Conservation (phyloP, 1,140 invertebrate genomes). For the Drosophila malerkotliana region DNA sequence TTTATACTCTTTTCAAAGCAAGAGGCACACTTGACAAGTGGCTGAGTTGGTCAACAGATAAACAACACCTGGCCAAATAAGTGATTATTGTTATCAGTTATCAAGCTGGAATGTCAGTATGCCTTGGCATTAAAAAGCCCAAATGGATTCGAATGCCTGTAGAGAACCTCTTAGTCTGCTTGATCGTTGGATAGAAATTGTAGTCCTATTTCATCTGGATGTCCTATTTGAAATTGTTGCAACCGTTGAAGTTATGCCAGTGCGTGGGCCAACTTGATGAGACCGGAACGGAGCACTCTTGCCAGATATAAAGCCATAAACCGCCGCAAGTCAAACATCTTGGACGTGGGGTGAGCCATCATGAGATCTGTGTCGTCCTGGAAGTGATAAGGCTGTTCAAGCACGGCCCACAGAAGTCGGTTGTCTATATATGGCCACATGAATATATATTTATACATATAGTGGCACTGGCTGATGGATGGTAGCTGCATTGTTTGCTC, state of each 20-base stretch:
- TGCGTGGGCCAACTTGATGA: slow-evolving; percentile 49
- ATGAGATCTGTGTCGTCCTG: slow-evolving; percentile 45
- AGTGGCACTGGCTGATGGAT: slow-evolving; percentile 57
- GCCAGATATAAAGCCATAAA: slow-evolving; percentile 33
- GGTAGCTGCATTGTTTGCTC: slow-evolving; percentile 72
- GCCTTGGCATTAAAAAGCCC: too few relatives aligned
- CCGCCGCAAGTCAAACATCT: slow-evolving; percentile 52
- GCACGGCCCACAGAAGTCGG: slow-evolving; percentile 18
- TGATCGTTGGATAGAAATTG: not conserved
- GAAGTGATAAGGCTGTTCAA: slow-evolving; percentile 35
- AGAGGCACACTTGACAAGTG: slow-evolving; percentile 28
- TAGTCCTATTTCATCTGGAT: slow-evolving; percentile 9
- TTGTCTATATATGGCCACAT: not conserved
- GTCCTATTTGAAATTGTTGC: slow-evolving; percentile 52
- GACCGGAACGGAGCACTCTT: not conserved
- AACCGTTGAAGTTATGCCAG: slow-evolving; percentile 33
- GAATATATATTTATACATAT: slow-evolving; percentile 8
- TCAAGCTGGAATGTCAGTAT: not conserved
- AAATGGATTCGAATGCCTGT: not conserved
- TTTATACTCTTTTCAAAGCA: slow-evolving; percentile 8
- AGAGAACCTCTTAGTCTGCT: not conserved
- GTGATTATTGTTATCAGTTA: slow-evolving; percentile 26
- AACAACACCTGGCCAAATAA: not conserved
- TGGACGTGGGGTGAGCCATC: slow-evolving; percentile 10
- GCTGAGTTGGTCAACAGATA: slow-evolving; percentile 5